Evolutionary conservation across 2,113 vertebrate genomes (phyloP).

Genomic region (Gracilinanus agilis): DNA sequence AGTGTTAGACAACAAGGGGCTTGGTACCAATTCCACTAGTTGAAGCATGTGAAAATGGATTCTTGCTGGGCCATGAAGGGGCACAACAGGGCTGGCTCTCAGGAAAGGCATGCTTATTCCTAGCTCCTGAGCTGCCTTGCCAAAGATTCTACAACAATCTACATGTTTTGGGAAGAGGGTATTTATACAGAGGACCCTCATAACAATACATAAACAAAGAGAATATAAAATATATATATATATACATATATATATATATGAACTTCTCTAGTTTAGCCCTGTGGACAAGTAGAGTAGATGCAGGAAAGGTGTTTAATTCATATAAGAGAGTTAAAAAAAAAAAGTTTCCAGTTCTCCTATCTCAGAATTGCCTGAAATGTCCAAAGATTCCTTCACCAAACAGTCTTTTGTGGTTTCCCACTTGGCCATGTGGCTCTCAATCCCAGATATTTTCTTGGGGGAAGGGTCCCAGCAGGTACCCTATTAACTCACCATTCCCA

Average conservation of each 20-base stretch:
- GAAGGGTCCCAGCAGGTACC: background rate
- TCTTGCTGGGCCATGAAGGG: background rate
- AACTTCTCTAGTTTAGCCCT: too few relatives aligned
- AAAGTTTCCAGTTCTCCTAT: background rate
- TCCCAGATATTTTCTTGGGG: too few relatives aligned
- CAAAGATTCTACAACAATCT: background rate
- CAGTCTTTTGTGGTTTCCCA: background rate
- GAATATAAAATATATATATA: background rate
- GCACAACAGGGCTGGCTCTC: background rate
- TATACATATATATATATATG: background rate
- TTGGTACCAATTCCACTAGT: background rate
- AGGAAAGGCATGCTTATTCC: background rate
- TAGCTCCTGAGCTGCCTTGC: background rate
- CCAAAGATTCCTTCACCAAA: background rate
- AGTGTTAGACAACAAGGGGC: background rate
- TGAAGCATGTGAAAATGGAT: background rate
- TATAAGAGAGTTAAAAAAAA: background rate
- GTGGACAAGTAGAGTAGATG: background rate
- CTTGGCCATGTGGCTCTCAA: background rate
- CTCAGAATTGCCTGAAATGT: background rate
- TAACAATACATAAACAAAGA: background rate
- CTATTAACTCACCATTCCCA: conserved; percentile 89
- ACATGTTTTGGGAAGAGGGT: background rate
- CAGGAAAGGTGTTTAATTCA: background rate
- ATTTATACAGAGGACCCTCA: background rate